Evolutionary conservation across 2,888 invertebrate genomes (phyloP), one percentile per base, ranked within the genome.

Genomic region (Dicyrtomina minuta): DNA sequence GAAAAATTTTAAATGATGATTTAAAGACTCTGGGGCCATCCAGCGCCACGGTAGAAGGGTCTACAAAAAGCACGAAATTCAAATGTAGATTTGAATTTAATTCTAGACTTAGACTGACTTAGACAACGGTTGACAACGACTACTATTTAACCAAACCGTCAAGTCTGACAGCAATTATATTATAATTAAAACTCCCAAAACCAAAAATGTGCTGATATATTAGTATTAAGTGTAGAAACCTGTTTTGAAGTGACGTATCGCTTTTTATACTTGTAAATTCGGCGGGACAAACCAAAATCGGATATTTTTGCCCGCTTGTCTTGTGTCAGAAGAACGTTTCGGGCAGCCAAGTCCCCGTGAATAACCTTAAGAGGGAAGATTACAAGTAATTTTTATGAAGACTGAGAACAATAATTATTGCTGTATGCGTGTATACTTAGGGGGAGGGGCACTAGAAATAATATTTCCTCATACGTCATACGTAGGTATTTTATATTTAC

Each of bases 251-350:
- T 13, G 22, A 46, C 49, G 17, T 62, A 62, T 3, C 33, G 20
- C 10, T 44, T 44, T 27, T 62, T 49, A 26, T 55, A 56, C 22
- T 43, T 15, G 44, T 67, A 67, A 24, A 44, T n/a, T 17, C 26
- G 13, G n/a, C 33, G 20, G 13, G 59, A 46, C 26, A 67, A 26
- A 17, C 67, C 59, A 59, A 67, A 67, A 39, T 67, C 67, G n/a
- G 20, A 58, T 20, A 67, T 67, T 49, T 67, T 67, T 24, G 67
- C 67, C 1, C 46, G 43, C 20, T 59, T 56, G 24, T 67, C 49
- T 3, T 17, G 15, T 4, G 27, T 46, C 4, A 59, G n/a, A 1
- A 67, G 49, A 49, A 67, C 24, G 27, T 67, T 67, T 22, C 67
- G 24, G 1, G 67, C 59, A 3, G 67, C 67, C 10, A 67, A 33